Conservation (phyloP, 1,140 invertebrate species). For the Trichonephila clavipes region DNA sequence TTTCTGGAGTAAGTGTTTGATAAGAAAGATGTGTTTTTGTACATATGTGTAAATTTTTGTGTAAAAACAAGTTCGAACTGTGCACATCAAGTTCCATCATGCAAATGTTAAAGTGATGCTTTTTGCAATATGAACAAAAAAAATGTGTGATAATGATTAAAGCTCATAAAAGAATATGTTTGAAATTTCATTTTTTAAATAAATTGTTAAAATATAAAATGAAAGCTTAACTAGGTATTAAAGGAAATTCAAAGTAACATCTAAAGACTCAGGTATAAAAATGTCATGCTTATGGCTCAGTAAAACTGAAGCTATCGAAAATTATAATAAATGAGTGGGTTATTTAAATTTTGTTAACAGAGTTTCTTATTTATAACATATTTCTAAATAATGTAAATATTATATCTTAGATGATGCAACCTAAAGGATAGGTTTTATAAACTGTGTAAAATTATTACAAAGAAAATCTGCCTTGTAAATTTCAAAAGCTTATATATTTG, state of each 20-base stretch:
- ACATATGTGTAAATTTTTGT: conserved; percentile 48
- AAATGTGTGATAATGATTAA: conserved; percentile 53
- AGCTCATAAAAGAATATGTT: not conserved
- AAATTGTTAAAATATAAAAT: not conserved
- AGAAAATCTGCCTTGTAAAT: too few species aligned
- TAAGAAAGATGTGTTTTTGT: conserved; percentile 12
- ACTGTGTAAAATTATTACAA: too few species aligned
- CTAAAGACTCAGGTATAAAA: not conserved
- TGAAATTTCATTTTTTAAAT: not conserved
- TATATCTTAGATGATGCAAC: too few species aligned
- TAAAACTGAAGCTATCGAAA: not conserved
- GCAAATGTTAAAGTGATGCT: conserved; percentile 20
- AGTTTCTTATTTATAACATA: not conserved
- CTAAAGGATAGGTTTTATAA: too few species aligned
- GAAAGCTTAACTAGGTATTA: not conserved
- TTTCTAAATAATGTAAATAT: not conserved
- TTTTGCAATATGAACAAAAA: conserved; percentile 54
- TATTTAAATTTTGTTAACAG: not conserved
- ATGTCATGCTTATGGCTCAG: not conserved
- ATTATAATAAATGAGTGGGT: not conserved
- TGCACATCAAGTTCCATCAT: conserved; percentile 8
- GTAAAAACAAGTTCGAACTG: not conserved
- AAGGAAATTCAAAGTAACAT: conserved; percentile 28
- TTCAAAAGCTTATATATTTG: too few species aligned
- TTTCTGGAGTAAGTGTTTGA: not conserved